Conservation (phyloP, 92 coral and sea anemone species). For the Porites lobata region DNA sequence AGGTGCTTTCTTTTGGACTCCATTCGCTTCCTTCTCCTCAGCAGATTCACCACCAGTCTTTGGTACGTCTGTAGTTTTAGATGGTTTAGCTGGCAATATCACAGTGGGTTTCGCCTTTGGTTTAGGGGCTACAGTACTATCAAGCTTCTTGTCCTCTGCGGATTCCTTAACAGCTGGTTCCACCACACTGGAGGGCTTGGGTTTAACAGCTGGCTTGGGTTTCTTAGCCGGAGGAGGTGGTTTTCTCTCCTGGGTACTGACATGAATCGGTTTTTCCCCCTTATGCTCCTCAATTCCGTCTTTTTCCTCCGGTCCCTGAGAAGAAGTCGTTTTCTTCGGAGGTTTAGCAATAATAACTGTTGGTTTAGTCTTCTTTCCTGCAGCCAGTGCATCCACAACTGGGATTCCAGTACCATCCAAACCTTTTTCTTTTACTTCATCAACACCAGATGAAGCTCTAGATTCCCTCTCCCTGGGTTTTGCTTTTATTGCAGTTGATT, state of each 20-base stretch:
- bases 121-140: slow-evolving; percentile 8
- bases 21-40: slow-evolving; percentile 30
- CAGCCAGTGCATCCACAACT: not conserved
- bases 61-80: slow-evolving; percentile 9
- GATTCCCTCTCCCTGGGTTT: slow-evolving; percentile 5
- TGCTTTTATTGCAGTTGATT: slow-evolving; percentile 41
- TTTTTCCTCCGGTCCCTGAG: not conserved
- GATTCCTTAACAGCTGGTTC: not conserved
- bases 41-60: slow-evolving; percentile 9
- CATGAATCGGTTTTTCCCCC: not conserved
- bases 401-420: not conserved
- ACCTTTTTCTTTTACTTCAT: not conserved
- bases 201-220: slow-evolving; percentile 51
- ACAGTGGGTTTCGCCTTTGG: slow-evolving; percentile 62
- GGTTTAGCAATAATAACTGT: slow-evolving; percentile 54
- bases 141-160: not conserved
- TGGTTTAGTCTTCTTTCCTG: slow-evolving; percentile 53
- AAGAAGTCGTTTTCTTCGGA: not conserved
- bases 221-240: slow-evolving; percentile 58
- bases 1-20: slow-evolving; percentile 23
- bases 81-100: slow-evolving; percentile 48
- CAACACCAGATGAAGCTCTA: not conserved
- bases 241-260: slow-evolving; percentile 11
- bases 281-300: not conserved
- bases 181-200: slow-evolving; percentile 26